Evolutionary conservation across 2,888 invertebrate species (phyloP), one percentile per base, ranked within the genome.

Genomic region (Drosophila anceps): DNA sequence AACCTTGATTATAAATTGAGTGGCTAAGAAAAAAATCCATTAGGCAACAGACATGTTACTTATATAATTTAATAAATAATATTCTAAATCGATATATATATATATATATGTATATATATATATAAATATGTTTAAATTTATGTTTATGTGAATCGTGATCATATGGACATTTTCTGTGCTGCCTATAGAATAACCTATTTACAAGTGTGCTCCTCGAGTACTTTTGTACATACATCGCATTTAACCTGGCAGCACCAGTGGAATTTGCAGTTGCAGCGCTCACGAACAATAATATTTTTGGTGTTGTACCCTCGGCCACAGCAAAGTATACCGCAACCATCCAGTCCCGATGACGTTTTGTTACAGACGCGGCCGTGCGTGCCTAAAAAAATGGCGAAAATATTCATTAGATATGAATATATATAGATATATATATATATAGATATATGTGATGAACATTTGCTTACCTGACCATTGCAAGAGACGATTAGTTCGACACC

Each of bases 231-330:
- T 60, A 96, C 96, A 93, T 97, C 96, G 94, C 98, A 98, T 91
- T 96, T 95, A 73, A 98, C 98, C 91, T 96, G 95, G 94, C 98
- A 98, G 94, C 98, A 99, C 98, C 98, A 98, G 92, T 97, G 97
- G 93, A 98, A 98, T 93, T 96, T 96, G 94, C 98, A 98, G 90
- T 97, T 95, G 93, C 98, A 98, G 76, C 98, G 95, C 91, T 97
- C 96, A 78, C 95, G 95, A 63, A 96, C 94, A 48, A 95, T 95
- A 69, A 95, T 95, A 91, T 96, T 96, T 91, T 96, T 95, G 24
- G 98, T 97, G 93, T 97, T 97, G 95, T 97, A 98, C 35, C 98
- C 98, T 71, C 98, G 95, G 12, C 98, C 98, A 92, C 98, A 98
- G 93, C 98, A 98, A 90, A 98, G 95, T 27, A 96, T 94, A 92